Percentiles rank a stretch among this genome's conserved stretches.
Conservation (phyloP, 2,113 vertebrate genomes). For the Eurystomus gularis region DNA sequence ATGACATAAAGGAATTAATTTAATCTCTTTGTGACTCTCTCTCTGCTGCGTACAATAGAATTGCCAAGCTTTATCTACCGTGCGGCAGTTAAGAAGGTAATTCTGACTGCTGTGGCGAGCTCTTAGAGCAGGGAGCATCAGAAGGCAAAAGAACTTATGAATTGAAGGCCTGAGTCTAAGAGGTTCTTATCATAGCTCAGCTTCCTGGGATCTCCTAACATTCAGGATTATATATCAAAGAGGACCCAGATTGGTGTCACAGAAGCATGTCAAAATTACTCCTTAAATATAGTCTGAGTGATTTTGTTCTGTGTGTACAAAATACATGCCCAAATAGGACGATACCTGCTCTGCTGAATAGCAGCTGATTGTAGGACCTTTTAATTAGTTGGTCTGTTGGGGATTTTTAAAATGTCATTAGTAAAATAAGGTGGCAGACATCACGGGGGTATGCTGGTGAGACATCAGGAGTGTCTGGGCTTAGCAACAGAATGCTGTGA, state of each 20-base stretch:
- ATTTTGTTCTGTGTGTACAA: background rate
- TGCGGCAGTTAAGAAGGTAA: conserved; percentile 27
- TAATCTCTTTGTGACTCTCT: conserved; percentile 25
- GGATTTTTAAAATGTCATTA: background rate
- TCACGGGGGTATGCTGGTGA: background rate
- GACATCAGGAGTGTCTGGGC: background rate
- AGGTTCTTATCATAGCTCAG: background rate
- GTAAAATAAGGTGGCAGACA: background rate
- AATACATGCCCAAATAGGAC: background rate
- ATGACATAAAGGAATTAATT: conserved; percentile 24
- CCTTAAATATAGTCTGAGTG: background rate
- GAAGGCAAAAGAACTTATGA: background rate
- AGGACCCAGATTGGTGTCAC: background rate
- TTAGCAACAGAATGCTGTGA: background rate
- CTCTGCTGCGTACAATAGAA: conserved; percentile 14
- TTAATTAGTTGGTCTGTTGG: background rate
- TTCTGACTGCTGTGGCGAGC: conserved; percentile 21
- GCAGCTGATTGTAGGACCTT: background rate
- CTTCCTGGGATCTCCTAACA: conserved; percentile 9
- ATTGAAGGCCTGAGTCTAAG: conserved; percentile 14
- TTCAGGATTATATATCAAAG: background rate
- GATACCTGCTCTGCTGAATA: background rate
- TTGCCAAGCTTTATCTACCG: conserved; percentile 23
- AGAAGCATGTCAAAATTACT: background rate
- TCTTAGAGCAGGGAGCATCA: conserved; percentile 1